Evolutionary conservation across 2,113 vertebrate species (phyloP).

Genomic region (Bos javanicus): DNA sequence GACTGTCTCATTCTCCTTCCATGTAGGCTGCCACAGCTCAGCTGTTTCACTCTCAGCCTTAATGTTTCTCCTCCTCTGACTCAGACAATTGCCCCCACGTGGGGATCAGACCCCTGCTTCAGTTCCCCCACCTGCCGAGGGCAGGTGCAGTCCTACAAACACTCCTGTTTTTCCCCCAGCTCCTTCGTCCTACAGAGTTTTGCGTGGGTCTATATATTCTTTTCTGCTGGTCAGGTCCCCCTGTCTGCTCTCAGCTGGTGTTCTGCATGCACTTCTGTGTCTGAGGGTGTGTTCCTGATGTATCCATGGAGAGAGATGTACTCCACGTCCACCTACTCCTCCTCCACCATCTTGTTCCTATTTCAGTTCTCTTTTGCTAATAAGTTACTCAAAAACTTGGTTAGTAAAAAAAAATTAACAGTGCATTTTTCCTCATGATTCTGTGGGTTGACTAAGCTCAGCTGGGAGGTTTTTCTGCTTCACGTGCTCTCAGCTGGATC

Average conservation of each 20-base stretch:
- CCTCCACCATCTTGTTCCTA: neutral
- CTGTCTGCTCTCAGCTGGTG: neutral
- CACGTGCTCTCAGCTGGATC: accelerated
- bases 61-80: neutral
- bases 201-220: neutral
- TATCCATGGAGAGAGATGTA: neutral
- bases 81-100: accelerated
- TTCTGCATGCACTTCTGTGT: neutral
- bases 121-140: neutral
- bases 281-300: neutral
- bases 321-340: neutral
- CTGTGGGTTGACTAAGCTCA: neutral
- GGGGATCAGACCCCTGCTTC: neutral
- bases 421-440: neutral
- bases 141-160: neutral
- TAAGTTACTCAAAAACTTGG: neutral
- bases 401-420: neutral
- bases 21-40: neutral
- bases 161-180: neutral
- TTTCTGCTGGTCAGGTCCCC: neutral
- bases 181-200: neutral
- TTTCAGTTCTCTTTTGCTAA: neutral
- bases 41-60: neutral
- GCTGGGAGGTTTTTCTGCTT: neutral
- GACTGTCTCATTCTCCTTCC: neutral